A percentile compares a stretch with the other conserved stretches of the same genome.
These are phyloP conservation scores for Proterorhinus semilunaris DNA, from an alignment of 2,113 vertebrate genomes.

Conservation along the genomic window DNA sequence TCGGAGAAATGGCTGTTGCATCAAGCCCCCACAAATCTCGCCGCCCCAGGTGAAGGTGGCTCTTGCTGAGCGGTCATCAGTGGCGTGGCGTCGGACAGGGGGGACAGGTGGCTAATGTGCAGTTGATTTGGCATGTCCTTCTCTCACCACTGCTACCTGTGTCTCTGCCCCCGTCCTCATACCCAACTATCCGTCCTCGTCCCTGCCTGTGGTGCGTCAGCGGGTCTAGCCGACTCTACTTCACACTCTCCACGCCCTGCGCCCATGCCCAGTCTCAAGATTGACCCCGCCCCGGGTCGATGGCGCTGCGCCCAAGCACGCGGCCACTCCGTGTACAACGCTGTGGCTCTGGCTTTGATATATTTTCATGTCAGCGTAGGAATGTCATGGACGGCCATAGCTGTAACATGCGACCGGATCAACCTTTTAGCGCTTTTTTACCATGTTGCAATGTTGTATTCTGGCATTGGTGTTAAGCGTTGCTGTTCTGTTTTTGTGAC, in stretches of 20 bases:
- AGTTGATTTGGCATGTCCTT: neutral
- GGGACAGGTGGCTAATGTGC: slow-evolving; percentile 1
- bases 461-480: neutral
- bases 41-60: neutral
- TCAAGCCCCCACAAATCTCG: no score
- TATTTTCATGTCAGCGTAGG: no score
- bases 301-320: neutral
- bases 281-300: neutral
- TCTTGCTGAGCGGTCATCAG: neutral
- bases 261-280: neutral
- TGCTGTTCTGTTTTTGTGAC: no score
- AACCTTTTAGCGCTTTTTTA: no score
- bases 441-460: no score
- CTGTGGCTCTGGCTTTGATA: no score
- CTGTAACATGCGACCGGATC: no score
- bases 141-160: neutral
- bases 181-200: neutral
- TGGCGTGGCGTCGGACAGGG: neutral
- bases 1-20: no score
- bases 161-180: neutral
- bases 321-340: neutral
- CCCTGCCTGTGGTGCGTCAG: neutral
- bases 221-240: neutral
- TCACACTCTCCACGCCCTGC: neutral
- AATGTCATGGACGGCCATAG: no score